Evolutionary conservation across 2,797 vertebrate species (phyloP), one percentile per base, ranked within the genome.

Genomic region (Crocodylus rhombifer): DNA sequence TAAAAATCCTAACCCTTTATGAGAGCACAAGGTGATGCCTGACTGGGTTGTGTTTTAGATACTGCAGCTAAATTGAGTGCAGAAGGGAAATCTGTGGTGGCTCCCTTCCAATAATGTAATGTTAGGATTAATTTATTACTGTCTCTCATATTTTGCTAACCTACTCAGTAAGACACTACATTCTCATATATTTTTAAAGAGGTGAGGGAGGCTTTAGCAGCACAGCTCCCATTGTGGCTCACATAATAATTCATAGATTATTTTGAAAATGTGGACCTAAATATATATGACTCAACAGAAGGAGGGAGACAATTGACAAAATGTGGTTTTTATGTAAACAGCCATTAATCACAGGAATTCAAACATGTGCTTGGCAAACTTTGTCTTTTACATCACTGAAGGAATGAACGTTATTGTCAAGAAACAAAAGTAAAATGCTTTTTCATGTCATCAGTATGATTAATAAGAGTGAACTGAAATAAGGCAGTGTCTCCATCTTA

Each of bases 301-400:
- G 42, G 93, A 84, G 26, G 42, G 3, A 65, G n/a, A 30, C 64
- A 85, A 13, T 67, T 73, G 61, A 85, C 51, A 86, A 89, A 92
- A 91, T 77, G 78, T 10, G 12, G 42, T 51, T 25, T 79, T 86
- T 79, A 26, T 87, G 14, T 21, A 84, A 78, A 67, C n/a, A 92
- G 7, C 14, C 5, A 57, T 91, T 94, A 88, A 92, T 84, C 74
- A 92, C 94, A 78, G 33, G 84, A 91, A 79, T 85, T 9, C 26
- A 92, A 83, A 84, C 73, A 77, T 85, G 88, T 92, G 61, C 3
- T 67, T 83, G 80, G 42, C 90, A 88, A 91, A 76, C 51, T 65
- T 18, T 81, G 23, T 80, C 42, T 87, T 91, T 87, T 16, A 74
- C 20, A 25, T 7, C 82, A 90, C 75, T 73, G 91, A 88, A 85